These are phyloP conservation scores for Gasterosteus aculeatus DNA, from an alignment of 2,113 vertebrate genomes.

Conservation along the genomic window DNA sequence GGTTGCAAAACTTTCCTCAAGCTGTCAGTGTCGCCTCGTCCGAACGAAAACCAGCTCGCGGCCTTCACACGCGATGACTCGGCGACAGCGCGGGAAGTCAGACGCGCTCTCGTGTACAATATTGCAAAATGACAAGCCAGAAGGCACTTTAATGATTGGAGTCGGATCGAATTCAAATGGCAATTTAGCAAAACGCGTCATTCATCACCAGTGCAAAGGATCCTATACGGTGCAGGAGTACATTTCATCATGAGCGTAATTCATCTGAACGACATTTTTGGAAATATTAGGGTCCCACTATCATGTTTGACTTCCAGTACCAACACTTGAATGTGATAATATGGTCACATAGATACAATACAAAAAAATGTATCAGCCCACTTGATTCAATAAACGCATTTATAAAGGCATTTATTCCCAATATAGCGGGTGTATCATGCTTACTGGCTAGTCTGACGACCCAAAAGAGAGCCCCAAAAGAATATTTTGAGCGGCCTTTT, in stretches of 20 bases:
- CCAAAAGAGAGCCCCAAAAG: slow-evolving; percentile 23
- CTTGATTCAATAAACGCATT: slow-evolving; percentile 2
- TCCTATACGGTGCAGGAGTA: slow-evolving; percentile 23
- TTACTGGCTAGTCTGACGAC: slow-evolving; percentile 11
- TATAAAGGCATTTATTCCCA: slow-evolving; percentile 8
- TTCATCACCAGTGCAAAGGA: slow-evolving; percentile 29
- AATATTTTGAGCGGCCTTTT: slow-evolving; percentile 37
- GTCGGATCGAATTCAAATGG: slow-evolving; percentile 47
- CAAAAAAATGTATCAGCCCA: background rate
- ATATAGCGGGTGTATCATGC: slow-evolving; percentile 10
- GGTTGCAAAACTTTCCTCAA: slow-evolving; percentile 48
- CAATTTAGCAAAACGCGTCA: slow-evolving; percentile 41
- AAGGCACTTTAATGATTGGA: slow-evolving; percentile 77
- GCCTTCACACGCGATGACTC: slow-evolving; percentile 27
- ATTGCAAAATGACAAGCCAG: slow-evolving; percentile 69
- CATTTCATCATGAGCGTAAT: slow-evolving; percentile 8
- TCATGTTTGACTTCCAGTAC: slow-evolving; percentile 8
- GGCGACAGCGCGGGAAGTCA: slow-evolving; percentile 20
- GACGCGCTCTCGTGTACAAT: slow-evolving; percentile 45
- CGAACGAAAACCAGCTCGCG: slow-evolving; percentile 41
- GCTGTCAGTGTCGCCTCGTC: slow-evolving; percentile 34
- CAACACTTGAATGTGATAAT: slow-evolving; percentile 1
- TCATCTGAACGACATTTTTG: slow-evolving; percentile 6
- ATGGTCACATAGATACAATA: slow-evolving; percentile 9
- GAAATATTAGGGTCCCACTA: slow-evolving; percentile 17